Base-by-base conservation (phyloP, 2,888 invertebrate genomes). In the Euclidia mi region DNA sequence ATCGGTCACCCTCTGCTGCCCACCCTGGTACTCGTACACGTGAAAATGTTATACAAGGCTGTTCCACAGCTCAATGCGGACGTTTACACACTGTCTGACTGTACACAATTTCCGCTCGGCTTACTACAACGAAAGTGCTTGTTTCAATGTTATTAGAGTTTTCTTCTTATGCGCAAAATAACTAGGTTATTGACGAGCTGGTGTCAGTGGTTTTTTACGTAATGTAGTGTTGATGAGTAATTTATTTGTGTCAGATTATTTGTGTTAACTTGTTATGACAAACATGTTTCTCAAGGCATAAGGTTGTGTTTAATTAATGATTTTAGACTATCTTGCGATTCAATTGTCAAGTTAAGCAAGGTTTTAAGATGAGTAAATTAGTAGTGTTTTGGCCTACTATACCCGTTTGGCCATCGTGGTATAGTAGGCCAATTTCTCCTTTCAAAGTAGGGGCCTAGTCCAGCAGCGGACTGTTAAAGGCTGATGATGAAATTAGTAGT, bases 1-100 rank as follows among this genome's bases (percentile, higher is more conserved):
- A 65, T 66, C 70, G 80, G 89, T 91, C 89, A 93, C 84, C 84
- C 89, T 90, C 79, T 69, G 82, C n/a, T n/a, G n/a, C n/a, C n/a
- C n/a, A n/a, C n/a, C n/a, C n/a, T n/a, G n/a, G n/a, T n/a, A 71
- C 78, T 72, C 71, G 74, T 76, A 70, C 71, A 77, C 70, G 53
- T 62, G 62, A 62, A 66, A 64, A 59, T 67, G 56, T 45, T 60
- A 52, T 46, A 56, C 71, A 78, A 71, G 68, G 70, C 64, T 70
- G 71, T 20, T 71, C 65, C 63, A 37, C 11, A 17, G 34, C 41
- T 43, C 37, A 42, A 18, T 35, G 35, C 47, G 37, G 42, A 34
- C 57, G 43, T 28, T 20, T 51, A 51, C 49, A 44, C 50, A 83
- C 78, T 86, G 79, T 82, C 81, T 82, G 84, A 31, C 25, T n/a